Conservation (phyloP, 1,140 invertebrate genomes). For the Zaprionus gabonicus region DNA sequence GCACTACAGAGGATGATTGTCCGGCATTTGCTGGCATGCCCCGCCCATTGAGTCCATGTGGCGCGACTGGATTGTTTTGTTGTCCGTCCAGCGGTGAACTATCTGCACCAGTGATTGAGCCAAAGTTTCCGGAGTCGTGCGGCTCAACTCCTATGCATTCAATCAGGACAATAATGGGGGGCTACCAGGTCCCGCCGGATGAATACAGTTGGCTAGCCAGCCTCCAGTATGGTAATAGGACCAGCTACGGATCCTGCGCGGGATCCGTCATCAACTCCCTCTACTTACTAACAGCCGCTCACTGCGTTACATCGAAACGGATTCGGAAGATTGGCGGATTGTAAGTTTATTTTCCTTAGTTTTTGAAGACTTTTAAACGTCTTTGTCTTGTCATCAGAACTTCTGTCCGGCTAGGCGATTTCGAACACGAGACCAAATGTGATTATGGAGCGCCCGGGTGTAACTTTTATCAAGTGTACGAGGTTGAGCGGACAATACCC, state of each 20-base stretch:
- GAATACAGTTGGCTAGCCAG: constrained; percentile 1
- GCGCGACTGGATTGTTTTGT: neutral
- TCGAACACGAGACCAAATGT: neutral
- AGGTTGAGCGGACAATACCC: neutral
- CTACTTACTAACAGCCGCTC: neutral
- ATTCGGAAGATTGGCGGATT: neutral
- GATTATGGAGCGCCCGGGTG: neutral
- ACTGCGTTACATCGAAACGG: neutral
- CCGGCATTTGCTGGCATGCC: neutral
- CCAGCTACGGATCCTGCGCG: neutral
- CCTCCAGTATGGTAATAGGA: neutral
- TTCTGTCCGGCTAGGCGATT: neutral
- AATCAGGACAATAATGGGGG: neutral
- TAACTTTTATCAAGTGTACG: neutral
- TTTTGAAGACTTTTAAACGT: neutral
- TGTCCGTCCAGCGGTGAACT: neutral
- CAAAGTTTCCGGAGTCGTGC: neutral
- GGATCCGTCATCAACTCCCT: neutral
- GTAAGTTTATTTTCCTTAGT: neutral
- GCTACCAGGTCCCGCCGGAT: neutral
- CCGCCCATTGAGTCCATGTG: neutral
- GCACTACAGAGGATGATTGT: neutral
- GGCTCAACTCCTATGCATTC: neutral
- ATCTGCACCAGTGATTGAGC: neutral
- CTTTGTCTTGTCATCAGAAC: neutral